Base-by-base conservation (phyloP, 2,113 vertebrate species). In the Oplegnathus fasciatus region DNA sequence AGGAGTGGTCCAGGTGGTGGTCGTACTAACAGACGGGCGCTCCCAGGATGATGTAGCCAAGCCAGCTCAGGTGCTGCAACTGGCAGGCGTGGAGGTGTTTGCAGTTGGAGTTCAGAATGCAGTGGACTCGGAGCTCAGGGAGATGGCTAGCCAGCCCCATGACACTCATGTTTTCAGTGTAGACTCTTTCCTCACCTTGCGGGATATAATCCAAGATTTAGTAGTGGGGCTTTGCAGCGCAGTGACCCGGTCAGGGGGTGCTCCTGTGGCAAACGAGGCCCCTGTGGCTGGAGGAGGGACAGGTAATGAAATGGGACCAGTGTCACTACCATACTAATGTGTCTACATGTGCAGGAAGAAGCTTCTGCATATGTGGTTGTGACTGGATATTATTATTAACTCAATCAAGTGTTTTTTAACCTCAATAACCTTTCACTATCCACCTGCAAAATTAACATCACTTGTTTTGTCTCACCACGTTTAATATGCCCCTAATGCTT, bases 51-150 rank as follows among this genome's bases (percentile, higher is more conserved):
- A 97, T 73, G 96, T 97, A 30, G 84, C 93, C 37, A 91, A 95
- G 84, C 96, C 96, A 30, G 94, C 97, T 50, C 94, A 93, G 74
- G 94, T 91, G 86, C 95, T 96, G 86, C 94, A 92, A 80, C 92
- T 95, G 22, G 95, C 96, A 13, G 93, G 73, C n/a, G 94, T 96
- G 94, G 91, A 96, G 72, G 87, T 97, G 87, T 97, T 97, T 89
- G 96, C 96, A 3, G 85, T 97, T 46, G 96, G 97, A 85, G 93
- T 97, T 86, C 95, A 96, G 95, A 96, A 97, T 26, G 94, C 97
- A 1, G 95, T 96, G 81, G 95, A 96, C 92, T 94, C 88, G 78
- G 91, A 96, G 32, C 89, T 98, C 61, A 96, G 92, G 92, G 96
- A 97, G 92, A 96, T 97, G 93, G 97, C 95, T 1, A 96, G 96